Evolutionary conservation across 2,113 vertebrate species (phyloP), one percentile per base, ranked within the genome.

Genomic region (Cyanoramphus novaezelandiae): DNA sequence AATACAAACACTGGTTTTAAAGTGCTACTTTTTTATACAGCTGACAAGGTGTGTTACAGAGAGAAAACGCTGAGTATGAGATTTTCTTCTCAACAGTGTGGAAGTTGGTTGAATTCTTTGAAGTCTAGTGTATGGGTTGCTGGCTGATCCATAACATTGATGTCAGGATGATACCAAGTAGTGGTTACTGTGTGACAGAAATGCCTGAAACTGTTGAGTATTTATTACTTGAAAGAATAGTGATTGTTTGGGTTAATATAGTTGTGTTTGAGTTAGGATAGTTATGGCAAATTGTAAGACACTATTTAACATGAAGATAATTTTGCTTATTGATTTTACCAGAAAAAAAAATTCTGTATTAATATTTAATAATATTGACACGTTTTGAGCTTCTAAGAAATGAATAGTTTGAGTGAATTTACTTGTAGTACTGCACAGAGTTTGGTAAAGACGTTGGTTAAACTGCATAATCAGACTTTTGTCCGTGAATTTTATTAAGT

Each of bases 351-450:
- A 0, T 21, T n/a, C 39, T 13, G 8, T 60, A 12, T 39, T 33
- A 24, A 9, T 27, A 4, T 0, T 1, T 8, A 12, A 19, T 29
- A 11, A 1, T 1, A 3, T 0, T 62, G 75, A 21, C 7, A 0
- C 0, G 23, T 25, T 10, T 9, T 3, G 39, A 46, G 59, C 43
- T 7, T 44, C 21, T 69, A 81, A 62, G n/a, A 83, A 33, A 3
- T 14, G 55, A 44, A 46, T 37, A 69, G 35, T 4, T 10, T 44
- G 57, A 55, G 21, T 68, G 69, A 79, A 60, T 76, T 82, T 27
- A 33, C 43, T 35, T 76, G 50, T n/a, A 63, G 50, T 13, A 7
- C 7, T 53, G 46, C 11, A 5, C 28, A 35, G 52, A 67, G 41
- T 75, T 80, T 9, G 57, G 25, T 67, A 35, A 75, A 50, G 41